These are phyloP conservation scores for Nemopilema nomurai DNA, from an alignment of 30 jellyfish, hydroid and myxozoan genomes.

Conservation along the genomic window DNA sequence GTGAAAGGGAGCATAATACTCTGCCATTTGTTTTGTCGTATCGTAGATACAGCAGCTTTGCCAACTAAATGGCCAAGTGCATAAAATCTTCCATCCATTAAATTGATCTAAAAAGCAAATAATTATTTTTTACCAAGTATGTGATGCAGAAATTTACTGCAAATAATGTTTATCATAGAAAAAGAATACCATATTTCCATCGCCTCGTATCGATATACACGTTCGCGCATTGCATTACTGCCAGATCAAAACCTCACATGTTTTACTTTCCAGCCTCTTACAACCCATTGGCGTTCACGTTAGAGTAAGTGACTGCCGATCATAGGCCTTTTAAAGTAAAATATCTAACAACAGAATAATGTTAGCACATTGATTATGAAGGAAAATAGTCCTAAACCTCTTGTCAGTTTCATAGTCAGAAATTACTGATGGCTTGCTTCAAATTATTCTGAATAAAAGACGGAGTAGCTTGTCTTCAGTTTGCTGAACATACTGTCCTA, in stretches of 20 bases:
- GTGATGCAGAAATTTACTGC: too few species aligned
- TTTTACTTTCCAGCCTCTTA: not conserved
- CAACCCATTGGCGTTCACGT: constrained; percentile 45
- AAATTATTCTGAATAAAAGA: too few species aligned
- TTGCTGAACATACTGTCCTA: too few species aligned
- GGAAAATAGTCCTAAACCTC: too few species aligned
- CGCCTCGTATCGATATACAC: constrained; percentile 4
- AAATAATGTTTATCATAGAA: too few species aligned
- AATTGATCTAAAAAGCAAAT: not conserved
- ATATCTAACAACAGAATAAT: not conserved
- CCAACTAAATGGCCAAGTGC: not conserved
- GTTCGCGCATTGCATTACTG: constrained; percentile 38
- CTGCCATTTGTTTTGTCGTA: not conserved
- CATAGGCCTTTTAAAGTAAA: not conserved
- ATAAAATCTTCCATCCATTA: not conserved
- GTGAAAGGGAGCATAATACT: not conserved
- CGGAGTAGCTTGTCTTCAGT: too few species aligned
- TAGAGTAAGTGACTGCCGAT: not conserved
- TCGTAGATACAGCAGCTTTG: not conserved
- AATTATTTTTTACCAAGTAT: not conserved
- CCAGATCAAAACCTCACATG: constrained; percentile 38
- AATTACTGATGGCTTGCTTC: too few species aligned
- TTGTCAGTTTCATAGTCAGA: too few species aligned
- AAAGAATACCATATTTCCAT: not conserved
- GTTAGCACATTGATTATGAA: too few species aligned